These are phyloP conservation scores for Cyclargus thomasi DNA, from an alignment of 1,140 invertebrate genomes.

Conservation along the genomic window DNA sequence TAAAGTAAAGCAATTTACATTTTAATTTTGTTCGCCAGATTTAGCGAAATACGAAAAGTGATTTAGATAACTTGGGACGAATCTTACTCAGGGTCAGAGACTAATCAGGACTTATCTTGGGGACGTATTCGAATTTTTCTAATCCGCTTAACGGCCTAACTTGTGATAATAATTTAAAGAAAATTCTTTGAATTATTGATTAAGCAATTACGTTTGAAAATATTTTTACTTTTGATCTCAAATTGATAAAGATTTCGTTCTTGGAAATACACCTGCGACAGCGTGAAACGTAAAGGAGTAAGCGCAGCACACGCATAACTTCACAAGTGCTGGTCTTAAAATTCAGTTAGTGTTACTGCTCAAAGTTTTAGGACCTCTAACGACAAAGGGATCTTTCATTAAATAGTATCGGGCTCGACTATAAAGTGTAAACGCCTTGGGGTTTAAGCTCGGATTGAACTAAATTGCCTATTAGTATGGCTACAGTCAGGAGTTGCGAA, in stretches of 20 bases:
- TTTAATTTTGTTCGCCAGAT: constrained; percentile 47
- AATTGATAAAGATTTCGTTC: not conserved
- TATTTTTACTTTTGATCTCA: not conserved
- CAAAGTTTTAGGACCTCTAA: constrained; percentile 9
- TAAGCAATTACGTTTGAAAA: not conserved
- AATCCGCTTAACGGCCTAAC: constrained; percentile 20
- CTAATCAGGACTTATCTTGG: constrained; percentile 16
- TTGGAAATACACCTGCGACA: not conserved
- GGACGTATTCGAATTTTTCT: constrained; percentile 10
- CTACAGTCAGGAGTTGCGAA: constrained; percentile 12
- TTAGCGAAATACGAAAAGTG: constrained; percentile 33
- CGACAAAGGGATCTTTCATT: constrained; percentile 34
- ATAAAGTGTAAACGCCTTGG: constrained; percentile 17
- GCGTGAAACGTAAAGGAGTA: not conserved
- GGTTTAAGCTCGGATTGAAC: constrained; percentile 24
- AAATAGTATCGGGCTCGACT: constrained; percentile 21
- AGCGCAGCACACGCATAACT: not conserved
- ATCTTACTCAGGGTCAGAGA: constrained; percentile 25
- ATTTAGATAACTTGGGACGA: constrained; percentile 23
- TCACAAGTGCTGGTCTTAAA: constrained; percentile 13
- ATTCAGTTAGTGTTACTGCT: constrained; percentile 10
- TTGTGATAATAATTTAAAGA: constrained; percentile 23
- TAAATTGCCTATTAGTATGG: constrained; percentile 27
- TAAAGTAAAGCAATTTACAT: constrained; percentile 43
- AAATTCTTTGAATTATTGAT: not conserved